Base-by-base conservation (phyloP, 2,888 invertebrate species). In the Brachynemurus nebulosus region DNA sequence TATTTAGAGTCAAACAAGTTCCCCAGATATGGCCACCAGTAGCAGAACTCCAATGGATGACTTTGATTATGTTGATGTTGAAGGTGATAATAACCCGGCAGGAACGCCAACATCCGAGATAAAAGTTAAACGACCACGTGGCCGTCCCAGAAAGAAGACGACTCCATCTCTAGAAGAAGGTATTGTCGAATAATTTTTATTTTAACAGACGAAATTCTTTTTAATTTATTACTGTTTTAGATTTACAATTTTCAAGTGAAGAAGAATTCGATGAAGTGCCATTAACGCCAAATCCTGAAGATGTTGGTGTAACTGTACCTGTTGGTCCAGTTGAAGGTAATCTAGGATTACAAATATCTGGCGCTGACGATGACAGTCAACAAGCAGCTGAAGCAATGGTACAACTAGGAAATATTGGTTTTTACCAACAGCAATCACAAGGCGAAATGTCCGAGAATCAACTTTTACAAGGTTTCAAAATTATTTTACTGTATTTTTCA, bases 331-430 rank as follows among this genome's bases (percentile, higher is more conserved):
- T 53, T 54, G 27, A 55, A 55, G 14, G 62, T 59, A 49, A 54
- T 59, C 45, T 60, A 57, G 18, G 49, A n/a, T 3, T 37, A 19
- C 18, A 16, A 19, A 37, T 37, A n/a, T n/a, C 12, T 9, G 53
- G 51, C 8, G 58, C 53, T 16, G 56, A 54, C 44, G 59, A 59
- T 19, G 12, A 63, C 50, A 64, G 63, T 52, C 80, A 79, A 57
- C 82, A 83, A 56, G 83, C 76, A 1, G 80, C 79, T 1, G 83
- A 83, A 61, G 80, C 83, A 8, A 79, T 83, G 78, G 81, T 82
- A 33, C 81, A 83, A 59, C 67, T 84, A 30, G 71, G 75, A 2
- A 74, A 76, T 51, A 72, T 78, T 60, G 76, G 76, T 45, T 80
- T 74, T 60, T 79, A 78, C 59, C 69, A 61, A 44, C 62, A 60